Conservation (phyloP, 1,140 invertebrate genomes). For the Drosophila pectinifera region DNA sequence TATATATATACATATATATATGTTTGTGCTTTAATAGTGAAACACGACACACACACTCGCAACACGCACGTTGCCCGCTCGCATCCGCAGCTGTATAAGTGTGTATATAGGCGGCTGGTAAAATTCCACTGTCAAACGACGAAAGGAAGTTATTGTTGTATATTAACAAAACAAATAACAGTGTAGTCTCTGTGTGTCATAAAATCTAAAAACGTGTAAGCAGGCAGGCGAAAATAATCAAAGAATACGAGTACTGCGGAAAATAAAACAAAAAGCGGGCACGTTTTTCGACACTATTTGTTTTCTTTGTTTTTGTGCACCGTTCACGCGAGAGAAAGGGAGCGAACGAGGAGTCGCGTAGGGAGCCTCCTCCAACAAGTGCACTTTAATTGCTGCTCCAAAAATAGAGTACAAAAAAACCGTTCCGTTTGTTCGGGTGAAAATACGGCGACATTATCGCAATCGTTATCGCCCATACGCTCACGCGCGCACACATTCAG, state of each 20-base stretch:
- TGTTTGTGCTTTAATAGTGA: conserved; percentile 63
- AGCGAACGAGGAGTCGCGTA: conserved; percentile 4
- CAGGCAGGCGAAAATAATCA: conserved; percentile 24
- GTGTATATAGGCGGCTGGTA: conserved; percentile 67
- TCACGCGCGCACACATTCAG: conserved; percentile 27
- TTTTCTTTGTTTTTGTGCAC: conserved; percentile 37
- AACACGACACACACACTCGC: conserved; percentile 45
- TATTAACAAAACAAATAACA: conserved; percentile 76
- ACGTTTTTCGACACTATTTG: conserved; percentile 71
- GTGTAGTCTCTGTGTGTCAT: conserved; percentile 24
- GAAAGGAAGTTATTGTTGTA: conserved; percentile 72
- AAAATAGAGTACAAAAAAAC: conserved; percentile 45
- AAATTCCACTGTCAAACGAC: conserved; percentile 76
- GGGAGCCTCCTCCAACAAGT: conserved; percentile 54
- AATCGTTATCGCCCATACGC: conserved; percentile 49
- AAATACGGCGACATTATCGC: conserved; percentile 42
- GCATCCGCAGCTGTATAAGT: conserved; percentile 41
- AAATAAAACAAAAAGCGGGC: conserved; percentile 33
- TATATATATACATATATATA: conserved; percentile 31
- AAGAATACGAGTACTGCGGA: conserved; percentile 8
- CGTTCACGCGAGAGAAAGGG: conserved; percentile 22
- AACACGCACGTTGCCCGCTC: conserved; percentile 24
- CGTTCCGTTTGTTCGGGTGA: conserved; percentile 16
- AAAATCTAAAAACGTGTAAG: conserved; percentile 71
- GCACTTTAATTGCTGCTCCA: conserved; percentile 44